phyloP scores from a whole-genome alignment of 2,113 vertebrate genomes.

The Mesoclemmys tuberculata region DNA sequence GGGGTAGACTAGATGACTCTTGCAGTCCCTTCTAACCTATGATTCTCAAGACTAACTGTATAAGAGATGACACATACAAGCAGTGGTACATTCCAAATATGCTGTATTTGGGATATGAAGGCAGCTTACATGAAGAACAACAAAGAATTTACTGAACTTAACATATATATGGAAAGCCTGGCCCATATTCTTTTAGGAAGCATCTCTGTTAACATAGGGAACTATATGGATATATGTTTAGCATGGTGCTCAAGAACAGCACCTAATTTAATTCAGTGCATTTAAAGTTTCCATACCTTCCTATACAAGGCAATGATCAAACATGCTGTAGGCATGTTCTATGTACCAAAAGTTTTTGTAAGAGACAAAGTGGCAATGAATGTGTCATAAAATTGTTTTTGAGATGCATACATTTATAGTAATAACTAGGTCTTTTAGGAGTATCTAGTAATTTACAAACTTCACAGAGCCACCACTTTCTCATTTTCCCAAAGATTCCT shows the following conservation, averaged over 20 bases:
- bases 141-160: background rate
- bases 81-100: background rate
- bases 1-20: background rate
- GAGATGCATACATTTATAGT: background rate
- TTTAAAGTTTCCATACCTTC: background rate
- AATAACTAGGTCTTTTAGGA: background rate
- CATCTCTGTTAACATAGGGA: background rate
- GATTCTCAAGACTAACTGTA: background rate
- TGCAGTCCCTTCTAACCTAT: background rate
- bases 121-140: background rate
- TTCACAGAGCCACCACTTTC: background rate
- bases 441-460: background rate
- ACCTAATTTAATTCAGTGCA: background rate
- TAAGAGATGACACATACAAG: background rate
- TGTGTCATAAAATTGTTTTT: background rate
- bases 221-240: background rate
- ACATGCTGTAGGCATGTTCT: background rate
- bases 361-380: background rate
- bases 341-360: background rate
- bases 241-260: background rate
- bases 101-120: background rate
- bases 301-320: background rate
- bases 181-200: background rate
- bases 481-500: background rate
- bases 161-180: background rate